Conservation (phyloP, 2,888 invertebrate species). For the Netelia inedita region DNA sequence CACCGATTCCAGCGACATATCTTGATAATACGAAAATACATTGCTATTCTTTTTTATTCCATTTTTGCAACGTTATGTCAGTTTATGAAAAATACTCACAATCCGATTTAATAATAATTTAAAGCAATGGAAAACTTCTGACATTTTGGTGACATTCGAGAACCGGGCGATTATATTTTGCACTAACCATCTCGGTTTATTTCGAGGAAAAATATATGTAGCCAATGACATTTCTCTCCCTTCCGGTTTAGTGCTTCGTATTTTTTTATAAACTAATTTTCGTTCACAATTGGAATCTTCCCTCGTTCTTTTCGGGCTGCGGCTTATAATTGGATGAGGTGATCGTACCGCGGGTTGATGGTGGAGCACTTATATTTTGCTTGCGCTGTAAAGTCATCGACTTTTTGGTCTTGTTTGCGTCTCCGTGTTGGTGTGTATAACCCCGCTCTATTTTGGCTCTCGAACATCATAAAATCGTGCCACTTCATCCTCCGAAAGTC, state of each 20-base stretch:
- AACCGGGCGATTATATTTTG: no score
- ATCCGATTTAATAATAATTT: no score
- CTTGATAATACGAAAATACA: no score
- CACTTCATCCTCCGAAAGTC: background rate
- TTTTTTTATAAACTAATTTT: constrained; percentile 29
- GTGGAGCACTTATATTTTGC: background rate
- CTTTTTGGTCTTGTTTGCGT: background rate
- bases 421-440: background rate
- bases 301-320: background rate
- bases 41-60: no score
- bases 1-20: no score
- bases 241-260: background rate
- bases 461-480: constrained; percentile 9
- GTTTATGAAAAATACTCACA: no score
- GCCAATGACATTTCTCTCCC: background rate
- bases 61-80: no score
- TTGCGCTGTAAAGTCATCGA: background rate
- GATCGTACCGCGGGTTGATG: background rate
- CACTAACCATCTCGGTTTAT: no score
- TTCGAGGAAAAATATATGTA: background rate
- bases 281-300: background rate
- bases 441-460: constrained; percentile 10
- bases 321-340: constrained; percentile 43
- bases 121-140: no score
- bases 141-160: no score